Base-by-base conservation (phyloP, 2,797 vertebrate genomes). In the Todus mexicanus region DNA sequence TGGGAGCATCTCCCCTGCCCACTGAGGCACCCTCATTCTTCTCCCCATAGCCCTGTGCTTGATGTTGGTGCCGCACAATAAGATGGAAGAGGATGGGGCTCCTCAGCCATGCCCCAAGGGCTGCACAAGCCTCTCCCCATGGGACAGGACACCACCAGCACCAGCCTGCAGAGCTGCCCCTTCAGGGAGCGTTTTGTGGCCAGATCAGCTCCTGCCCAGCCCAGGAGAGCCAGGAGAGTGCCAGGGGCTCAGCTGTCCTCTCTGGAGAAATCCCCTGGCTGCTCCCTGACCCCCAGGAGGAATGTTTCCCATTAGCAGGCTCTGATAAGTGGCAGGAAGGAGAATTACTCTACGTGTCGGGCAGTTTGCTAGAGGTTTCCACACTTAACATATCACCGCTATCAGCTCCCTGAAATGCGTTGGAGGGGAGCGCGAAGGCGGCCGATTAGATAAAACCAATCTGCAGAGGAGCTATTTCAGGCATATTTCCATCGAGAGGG, bases 401-500 rank as follows among this genome's bases (percentile, higher is more conserved):
- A 94, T 96, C 89, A 97, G 91, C 90, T 91, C 89, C 91, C 87
- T 83, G 92, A 92, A 94, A 96, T 94, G 94, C 78, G 37, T 86
- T 23, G 85, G 69, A 86, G 77, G 57, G 91, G 91, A 69, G 84
- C 15, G 79, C 10, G 12, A 89, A 91, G 90, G 91, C 2, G 60
- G 96, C 97, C 97, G 97, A 98, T 98, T 95, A 98, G 98, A 98
- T 98, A 98, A 97, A 97, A 96, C 81, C 95, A 92, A 97, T 97
- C 96, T 96, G 42, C 75, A 22, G 93, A 96, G 87, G 89, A 91
- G 96, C 98, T 98, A 98, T 98, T 98, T 96, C 29, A 65, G 93
- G 95, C 94, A 96, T 96, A 96, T 96, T 97, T 97, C 96, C 97
- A 97, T 95, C 27, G 5, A 94, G 87, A 4, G 31, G 56, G 93